These are phyloP conservation scores for Rhimphoctona megacephalus DNA, from an alignment of 2,888 invertebrate species.

Conservation along the genomic window DNA sequence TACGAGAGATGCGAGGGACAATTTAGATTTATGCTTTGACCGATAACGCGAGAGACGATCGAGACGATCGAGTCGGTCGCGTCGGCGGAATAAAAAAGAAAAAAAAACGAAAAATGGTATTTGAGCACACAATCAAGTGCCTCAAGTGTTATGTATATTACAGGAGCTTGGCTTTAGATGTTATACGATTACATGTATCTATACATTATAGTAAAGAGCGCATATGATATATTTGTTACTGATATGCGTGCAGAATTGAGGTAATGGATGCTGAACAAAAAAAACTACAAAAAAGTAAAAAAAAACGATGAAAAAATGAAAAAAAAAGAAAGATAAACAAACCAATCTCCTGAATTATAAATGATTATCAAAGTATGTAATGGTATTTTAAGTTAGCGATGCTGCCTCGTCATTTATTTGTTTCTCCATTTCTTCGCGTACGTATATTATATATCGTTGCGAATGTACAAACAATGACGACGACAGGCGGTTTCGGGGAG, in stretches of 20 bases:
- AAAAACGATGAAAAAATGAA: conserved; percentile 70
- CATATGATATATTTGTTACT: conserved; percentile 85
- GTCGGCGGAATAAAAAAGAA: conserved; percentile 65
- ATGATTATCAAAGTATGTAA: conserved; percentile 78
- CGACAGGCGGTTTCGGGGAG: too few relatives aligned
- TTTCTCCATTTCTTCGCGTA: conserved; percentile 59
- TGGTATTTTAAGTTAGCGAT: conserved; percentile 80
- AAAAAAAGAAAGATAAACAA: conserved; percentile 73
- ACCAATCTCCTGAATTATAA: conserved; percentile 82
- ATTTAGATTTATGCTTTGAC: conserved; percentile 84
- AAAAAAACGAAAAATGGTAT: conserved; percentile 78
- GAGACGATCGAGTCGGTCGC: conserved; percentile 51
- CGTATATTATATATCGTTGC: conserved; percentile 33
- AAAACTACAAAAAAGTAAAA: conserved; percentile 73
- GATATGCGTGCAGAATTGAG: conserved; percentile 83
- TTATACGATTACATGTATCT: conserved; percentile 84
- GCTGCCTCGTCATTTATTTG: conserved; percentile 82
- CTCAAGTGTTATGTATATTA: conserved; percentile 85
- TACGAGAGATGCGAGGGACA: conserved; percentile 80
- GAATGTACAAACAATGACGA: conserved; percentile 33
- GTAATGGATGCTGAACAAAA: conserved; percentile 78
- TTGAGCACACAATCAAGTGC: conserved; percentile 85
- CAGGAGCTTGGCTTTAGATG: conserved; percentile 85
- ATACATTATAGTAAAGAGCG: conserved; percentile 82
- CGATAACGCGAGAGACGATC: conserved; percentile 58